These are phyloP conservation scores for Drosophila biarmipes DNA, from an alignment of 1,140 invertebrate genomes.

Conservation along the genomic window DNA sequence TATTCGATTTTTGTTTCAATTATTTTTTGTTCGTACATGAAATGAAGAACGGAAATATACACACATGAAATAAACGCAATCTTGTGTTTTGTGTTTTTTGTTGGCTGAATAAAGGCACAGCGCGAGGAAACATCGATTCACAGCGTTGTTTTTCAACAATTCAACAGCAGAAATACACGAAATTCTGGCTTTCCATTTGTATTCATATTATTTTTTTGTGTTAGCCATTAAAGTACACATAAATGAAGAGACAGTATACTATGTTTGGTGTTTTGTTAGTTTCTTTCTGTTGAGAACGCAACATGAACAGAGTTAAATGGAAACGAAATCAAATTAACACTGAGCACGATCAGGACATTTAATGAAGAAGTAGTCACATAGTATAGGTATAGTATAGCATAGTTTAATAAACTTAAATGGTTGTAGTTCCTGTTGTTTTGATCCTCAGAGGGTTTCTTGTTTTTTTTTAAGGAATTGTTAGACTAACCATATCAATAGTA, in stretches of 20 bases:
- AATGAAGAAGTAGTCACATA: constrained; percentile 60
- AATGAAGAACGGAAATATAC: constrained; percentile 73
- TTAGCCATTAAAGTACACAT: constrained; percentile 43
- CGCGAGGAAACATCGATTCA: constrained; percentile 37
- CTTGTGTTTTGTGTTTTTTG: constrained; percentile 19
- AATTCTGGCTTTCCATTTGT: constrained; percentile 33
- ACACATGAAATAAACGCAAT: constrained; percentile 76
- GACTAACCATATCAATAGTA: not conserved
- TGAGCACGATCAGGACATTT: constrained; percentile 75
- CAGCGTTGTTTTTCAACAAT: constrained; percentile 31
- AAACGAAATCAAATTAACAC: constrained; percentile 73
- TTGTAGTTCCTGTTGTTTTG: constrained; percentile 20
- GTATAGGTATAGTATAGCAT: constrained; percentile 24
- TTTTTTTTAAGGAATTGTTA: not conserved
- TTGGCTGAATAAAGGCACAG: constrained; percentile 15
- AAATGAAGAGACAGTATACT: constrained; percentile 5
- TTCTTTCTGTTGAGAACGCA: constrained; percentile 53
- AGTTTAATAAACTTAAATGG: constrained; percentile 19
- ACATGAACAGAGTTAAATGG: constrained; percentile 56
- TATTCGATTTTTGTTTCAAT: constrained; percentile 52
- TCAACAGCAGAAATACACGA: constrained; percentile 36
- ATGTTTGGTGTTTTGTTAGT: constrained; percentile 15
- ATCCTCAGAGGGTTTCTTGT: not conserved
- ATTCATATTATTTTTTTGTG: constrained; percentile 3
- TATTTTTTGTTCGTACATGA: constrained; percentile 73